Base-by-base conservation (phyloP, 2,113 vertebrate genomes). In the Halcyon senegalensis region DNA sequence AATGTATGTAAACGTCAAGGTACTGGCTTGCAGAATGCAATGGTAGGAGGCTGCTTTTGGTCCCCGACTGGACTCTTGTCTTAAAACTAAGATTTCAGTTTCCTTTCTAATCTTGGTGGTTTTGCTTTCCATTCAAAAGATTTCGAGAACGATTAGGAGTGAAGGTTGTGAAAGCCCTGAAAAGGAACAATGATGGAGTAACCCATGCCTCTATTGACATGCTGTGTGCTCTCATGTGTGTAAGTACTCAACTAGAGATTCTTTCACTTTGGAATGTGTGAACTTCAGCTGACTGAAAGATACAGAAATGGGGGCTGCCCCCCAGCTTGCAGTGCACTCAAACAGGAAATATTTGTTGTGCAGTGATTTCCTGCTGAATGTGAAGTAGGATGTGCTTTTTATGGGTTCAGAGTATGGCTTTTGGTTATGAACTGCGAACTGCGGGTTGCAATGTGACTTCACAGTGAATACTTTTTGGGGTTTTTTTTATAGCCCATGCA, bases 201-300 rank as follows among this genome's bases (percentile, higher is more conserved):
- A 99, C 98, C 31, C 99, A 99, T 79, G 99, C 99, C 39, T 99
- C 99, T 68, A 98, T 99, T 63, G 99, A 99, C 96, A 99, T 99
- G 99, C 99, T 99, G 24, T 99, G 99, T 97, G 99, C 99, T 50
- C 99, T 99, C 35, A 99, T 99, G 99, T 99, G 99, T 99, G 99
- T 99, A 98, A 99, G 99, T 99, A 91, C 91, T 91, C 66, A 75
- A 58, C 13, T 76, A 27, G 16, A 62, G 25, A 8, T 60, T 75
- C 25, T 88, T 67, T 64, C 3, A 4, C 27, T 88, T 69, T 19
- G 24, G 25, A 51, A 27, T 51, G 5, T 43, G 35, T 80, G 63
- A 89, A 58, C 16, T 86, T 67, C n/a, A 79, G 20, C 14, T 33
- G 41, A 11, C 24, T 66, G 59, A 62, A 72, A 72, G n/a, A 58